Evolutionary conservation across 1,140 invertebrate genomes (phyloP), one percentile per base, ranked within the genome.

Genomic region (Aphaenogaster ashmeadi): DNA sequence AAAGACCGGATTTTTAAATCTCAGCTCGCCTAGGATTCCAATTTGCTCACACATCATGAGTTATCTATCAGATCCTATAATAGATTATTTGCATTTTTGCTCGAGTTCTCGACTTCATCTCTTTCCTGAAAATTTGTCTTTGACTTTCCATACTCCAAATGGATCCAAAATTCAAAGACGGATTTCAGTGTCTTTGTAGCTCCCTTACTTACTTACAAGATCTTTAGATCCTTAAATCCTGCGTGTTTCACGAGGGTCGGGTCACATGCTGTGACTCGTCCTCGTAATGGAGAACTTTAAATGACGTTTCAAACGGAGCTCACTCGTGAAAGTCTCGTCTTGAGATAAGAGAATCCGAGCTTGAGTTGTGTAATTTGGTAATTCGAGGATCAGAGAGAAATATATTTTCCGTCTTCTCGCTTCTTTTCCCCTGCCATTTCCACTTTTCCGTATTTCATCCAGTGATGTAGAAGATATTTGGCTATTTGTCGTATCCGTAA

Each of bases 311-410:
- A 79, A 88, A 88, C 75, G 52, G 33, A 62, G 75, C 60, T 78
- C 71, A 41, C 41, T 77, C 60, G 71, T 21, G 66, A 66, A 79
- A 87, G 67, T 90, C 78, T 72, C 84, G 67, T 58, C 38, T 33
- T 41, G 50, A 54, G 44, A 72, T 77, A 86, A 71, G 86, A 77
- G 72, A 74, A 27, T 21, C 7, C 4, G 71, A 50, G 56, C 41
- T 58, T 52, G 52, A 86, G 60, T 89, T 52, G 89, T 72, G 86
- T 89, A 90, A 90, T 90, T 89, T 77, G 84, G 77, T 87, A 87
- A 90, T 89, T 86, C 77, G 27, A 69, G 52, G 87, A 89, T 90
- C 81, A 75, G 27, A 50, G 21, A 60, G 69, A 81, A 77, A 89
- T 90, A 89, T 89, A 87, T 89, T 58, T 77, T 21, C 36, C 15